Percentiles rank a stretch among this genome's conserved stretches.
Conservation (phyloP, 2,888 invertebrate genomes). For the Acrobasis repandana region DNA sequence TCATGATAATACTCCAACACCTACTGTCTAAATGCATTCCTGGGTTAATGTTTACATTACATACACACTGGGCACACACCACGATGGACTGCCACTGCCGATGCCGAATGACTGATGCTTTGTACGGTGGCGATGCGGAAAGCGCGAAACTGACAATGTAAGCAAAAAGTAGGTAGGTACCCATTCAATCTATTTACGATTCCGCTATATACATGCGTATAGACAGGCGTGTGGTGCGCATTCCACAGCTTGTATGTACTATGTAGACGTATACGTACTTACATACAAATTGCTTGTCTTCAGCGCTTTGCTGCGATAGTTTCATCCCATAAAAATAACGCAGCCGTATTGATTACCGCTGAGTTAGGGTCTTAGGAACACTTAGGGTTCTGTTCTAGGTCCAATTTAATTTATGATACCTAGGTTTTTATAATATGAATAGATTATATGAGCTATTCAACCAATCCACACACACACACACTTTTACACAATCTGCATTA, state of each 20-base stretch:
- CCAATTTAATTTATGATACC: too few species aligned
- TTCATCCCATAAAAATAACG: neutral
- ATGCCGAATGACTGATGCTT: conserved; percentile 59
- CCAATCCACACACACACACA: too few species aligned
- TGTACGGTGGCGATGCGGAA: conserved; percentile 54
- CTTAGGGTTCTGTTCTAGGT: too few species aligned
- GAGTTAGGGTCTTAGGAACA: too few species aligned
- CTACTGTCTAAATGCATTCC: conserved; percentile 79
- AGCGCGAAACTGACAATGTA: conserved; percentile 65
- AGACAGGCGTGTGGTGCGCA: conserved; percentile 66
- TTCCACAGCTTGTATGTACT: conserved; percentile 71
- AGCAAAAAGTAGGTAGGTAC: conserved; percentile 71
- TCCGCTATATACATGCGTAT: conserved; percentile 68
- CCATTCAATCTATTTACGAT: conserved; percentile 82
- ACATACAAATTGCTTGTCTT: conserved; percentile 54
- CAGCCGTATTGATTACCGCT: neutral
- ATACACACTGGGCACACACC: conserved; percentile 54
- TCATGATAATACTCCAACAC: conserved; percentile 82
- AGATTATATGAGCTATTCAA: too few species aligned
- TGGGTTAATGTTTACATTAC: conserved; percentile 80
- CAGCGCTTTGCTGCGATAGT: conserved; percentile 23
- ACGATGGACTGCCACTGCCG: conserved; percentile 39
- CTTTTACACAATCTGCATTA: too few species aligned
- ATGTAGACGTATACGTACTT: conserved; percentile 52
- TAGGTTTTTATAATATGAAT: too few species aligned